Evolutionary conservation across 2,888 invertebrate genomes (phyloP).

Genomic region (Trachelus tabidus): DNA sequence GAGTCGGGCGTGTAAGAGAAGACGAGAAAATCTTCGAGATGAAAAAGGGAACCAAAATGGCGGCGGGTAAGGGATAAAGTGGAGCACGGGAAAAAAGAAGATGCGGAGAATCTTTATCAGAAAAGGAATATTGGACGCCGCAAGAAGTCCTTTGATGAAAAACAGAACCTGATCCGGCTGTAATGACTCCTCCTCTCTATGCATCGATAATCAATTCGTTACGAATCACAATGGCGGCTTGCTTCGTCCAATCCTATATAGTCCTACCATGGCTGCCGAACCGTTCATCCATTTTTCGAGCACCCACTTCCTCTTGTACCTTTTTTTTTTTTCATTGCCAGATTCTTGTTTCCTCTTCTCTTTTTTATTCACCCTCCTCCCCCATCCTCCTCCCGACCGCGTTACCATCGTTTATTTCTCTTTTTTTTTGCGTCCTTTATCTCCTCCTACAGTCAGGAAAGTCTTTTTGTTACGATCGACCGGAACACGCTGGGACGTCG

Average conservation of each 20-base stretch:
- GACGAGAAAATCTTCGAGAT: background rate
- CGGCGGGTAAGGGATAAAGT: background rate
- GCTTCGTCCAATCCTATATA: background rate
- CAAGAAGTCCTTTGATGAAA: slow-evolving; percentile 16
- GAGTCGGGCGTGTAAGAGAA: background rate
- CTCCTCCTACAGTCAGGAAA: background rate
- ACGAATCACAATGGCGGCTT: slow-evolving; percentile 15
- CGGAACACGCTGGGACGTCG: background rate
- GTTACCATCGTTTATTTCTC: slow-evolving; percentile 3
- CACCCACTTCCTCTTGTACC: slow-evolving; percentile 14
- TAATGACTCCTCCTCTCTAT: slow-evolving; percentile 4
- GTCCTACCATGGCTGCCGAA: slow-evolving; percentile 3
- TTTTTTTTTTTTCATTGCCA: background rate
- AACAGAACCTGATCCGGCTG: slow-evolving; percentile 14
- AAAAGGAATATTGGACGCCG: background rate
- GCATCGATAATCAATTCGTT: slow-evolving; percentile 22
- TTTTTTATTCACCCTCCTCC: slow-evolving; percentile 12
- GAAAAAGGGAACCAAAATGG: background rate
- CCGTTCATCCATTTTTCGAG: slow-evolving; percentile 18
- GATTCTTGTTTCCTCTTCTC: background rate
- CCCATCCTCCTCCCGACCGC: background rate
- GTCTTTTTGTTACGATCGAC: background rate
- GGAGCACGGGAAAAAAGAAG: background rate
- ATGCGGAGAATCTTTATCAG: background rate
- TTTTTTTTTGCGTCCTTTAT: background rate